These are phyloP conservation scores for Papilio gigon DNA, from an alignment of 2,888 invertebrate genomes.

Conservation along the genomic window DNA sequence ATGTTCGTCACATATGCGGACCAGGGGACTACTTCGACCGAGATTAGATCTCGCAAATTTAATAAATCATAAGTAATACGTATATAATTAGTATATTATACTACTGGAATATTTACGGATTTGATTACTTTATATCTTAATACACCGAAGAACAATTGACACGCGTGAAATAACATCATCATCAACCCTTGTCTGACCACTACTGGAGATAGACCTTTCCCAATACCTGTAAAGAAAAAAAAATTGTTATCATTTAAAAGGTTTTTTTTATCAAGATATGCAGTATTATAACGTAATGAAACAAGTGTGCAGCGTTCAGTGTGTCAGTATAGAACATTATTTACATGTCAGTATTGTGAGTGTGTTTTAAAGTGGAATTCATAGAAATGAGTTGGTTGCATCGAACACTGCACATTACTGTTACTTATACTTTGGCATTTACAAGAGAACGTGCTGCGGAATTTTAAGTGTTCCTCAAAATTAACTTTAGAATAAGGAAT, in stretches of 20 bases:
- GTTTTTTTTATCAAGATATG: background rate
- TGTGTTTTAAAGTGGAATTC: constrained; percentile 38
- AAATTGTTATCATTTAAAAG: background rate
- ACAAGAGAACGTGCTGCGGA: constrained; percentile 41
- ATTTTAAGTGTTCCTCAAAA: constrained; percentile 43
- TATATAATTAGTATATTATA: background rate
- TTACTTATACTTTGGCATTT: constrained; percentile 41
- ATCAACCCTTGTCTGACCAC: too few relatives aligned
- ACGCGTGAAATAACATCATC: background rate
- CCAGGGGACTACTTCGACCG: too few relatives aligned
- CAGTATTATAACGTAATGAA: background rate
- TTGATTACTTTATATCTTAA: background rate
- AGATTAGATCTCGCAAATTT: too few relatives aligned
- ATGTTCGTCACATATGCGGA: too few relatives aligned
- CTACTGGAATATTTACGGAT: background rate
- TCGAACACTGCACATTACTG: constrained; percentile 41
- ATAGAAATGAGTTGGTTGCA: constrained; percentile 39
- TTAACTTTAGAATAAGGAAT: constrained; percentile 42
- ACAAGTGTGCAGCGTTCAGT: constrained; percentile 1
- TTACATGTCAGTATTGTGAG: constrained; percentile 23
- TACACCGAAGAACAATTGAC: background rate
- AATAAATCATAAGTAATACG: background rate
- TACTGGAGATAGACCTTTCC: too few relatives aligned
- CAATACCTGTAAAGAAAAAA: too few relatives aligned
- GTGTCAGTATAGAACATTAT: constrained; percentile 20